Evolutionary conservation across 1,140 invertebrate genomes (phyloP), one percentile per base, ranked within the genome.

Genomic region (Formica selysi): DNA sequence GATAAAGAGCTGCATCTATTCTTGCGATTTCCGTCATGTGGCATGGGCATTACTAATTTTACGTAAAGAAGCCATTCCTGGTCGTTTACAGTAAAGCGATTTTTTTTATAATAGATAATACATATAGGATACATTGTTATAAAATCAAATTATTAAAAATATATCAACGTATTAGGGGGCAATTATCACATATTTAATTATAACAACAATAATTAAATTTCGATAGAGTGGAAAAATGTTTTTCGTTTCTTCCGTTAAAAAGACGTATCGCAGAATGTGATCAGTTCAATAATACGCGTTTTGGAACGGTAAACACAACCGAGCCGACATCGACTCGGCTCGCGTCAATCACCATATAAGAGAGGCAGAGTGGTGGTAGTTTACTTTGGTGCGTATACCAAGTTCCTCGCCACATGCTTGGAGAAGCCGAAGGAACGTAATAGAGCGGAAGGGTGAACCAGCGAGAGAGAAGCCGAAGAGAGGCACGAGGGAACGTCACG

Each of bases 331-430:
- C 64, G 78, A 71, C 36, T 44, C 79, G 68, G 38, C 67, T 81
- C 68, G 38, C 79, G 79, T 83, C 79, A 83, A 83, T 83, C 79
- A 83, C 26, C 68, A 44, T 62, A 41, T 74, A 83, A 83, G 79
- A 83, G 79, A 74, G 68, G n/a, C 11, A 26, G 78, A 86, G 62
- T 78, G 59, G 88, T 64, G 88, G 87, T 86, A 76, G 88, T 89
- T 89, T 89, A 89, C 88, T 89, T 86, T 86, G 62, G 54, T 85
- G 68, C 70, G 70, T 48, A 44, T 11, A 68, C 61, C 38, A 73
- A 87, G 70, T 85, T 87, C 86, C 73, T 64, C 22, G 54, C 26
- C 64, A 70, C 16, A 59, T 79, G 48, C 59, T 70, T 68, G 76
- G 62, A 78, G 64, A 89, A 86, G 44, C 78, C 57, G 57, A 44